Evolutionary conservation across 2,113 vertebrate genomes (phyloP), one percentile per base, ranked within the genome.

Genomic region (Monopterus albus): DNA sequence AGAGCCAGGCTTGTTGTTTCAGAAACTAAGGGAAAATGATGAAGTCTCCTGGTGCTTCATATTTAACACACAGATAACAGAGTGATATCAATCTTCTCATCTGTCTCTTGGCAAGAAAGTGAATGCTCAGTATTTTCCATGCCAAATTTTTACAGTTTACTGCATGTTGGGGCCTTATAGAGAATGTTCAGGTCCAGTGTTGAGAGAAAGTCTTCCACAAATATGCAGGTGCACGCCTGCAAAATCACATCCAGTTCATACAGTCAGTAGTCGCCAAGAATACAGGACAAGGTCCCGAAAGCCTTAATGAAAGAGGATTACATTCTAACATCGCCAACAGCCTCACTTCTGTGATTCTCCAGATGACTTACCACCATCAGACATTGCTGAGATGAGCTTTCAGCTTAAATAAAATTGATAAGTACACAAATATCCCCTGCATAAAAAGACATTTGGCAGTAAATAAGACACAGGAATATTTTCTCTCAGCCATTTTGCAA

Each of bases 401-500:
- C 59, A n/a, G 64, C 49, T 80, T 79, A 43, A 87, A 84, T 79
- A 56, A 78, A 84, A 89, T 86, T 87, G 81, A 90, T 89, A 88
- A 90, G 76, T 69, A 74, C 84, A 87, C 83, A 88, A 86, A 82
- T 87, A 89, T 85, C 64, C 63, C 61, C 59, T 70, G 73, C 78
- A 79, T 85, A 63, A 76, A 83, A 72, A 80, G 72, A 78, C 70
- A 81, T 71, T 83, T 39, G 25, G 73, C 75, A 81, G 86, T 84
- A 87, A 90, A 89, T 86, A 86, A 81, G 83, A 84, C 52, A 79
- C 77, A 73, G 66, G 79, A 57, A 75, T 85, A 84, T 80, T 87
- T 81, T 75, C 78, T 77, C 76, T 79, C 83, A 64, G 66, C 71
- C 78, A 64, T 82, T 89, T 75, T 80, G 75, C 81, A 72, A 84